These are phyloP conservation scores for Cepaea hortensis DNA, from an alignment of 2,888 invertebrate species.

Conservation along the genomic window DNA sequence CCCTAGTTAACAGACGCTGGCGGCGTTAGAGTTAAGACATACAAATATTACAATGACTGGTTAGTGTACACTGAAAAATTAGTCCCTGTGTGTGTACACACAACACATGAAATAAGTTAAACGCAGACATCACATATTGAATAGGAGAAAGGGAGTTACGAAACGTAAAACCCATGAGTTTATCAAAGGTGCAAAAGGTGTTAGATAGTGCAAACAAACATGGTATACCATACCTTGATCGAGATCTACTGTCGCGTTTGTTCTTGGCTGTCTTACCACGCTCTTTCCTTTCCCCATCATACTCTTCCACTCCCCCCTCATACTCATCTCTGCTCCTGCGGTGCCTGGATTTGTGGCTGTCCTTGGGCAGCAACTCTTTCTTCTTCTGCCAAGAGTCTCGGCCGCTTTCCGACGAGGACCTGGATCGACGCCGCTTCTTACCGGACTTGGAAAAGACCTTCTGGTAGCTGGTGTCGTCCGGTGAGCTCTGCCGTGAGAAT, in stretches of 20 bases:
- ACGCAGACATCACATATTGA: neutral
- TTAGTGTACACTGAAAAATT: too few relatives aligned
- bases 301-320: slow-evolving; percentile 45
- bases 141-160: neutral
- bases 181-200: neutral
- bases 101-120: neutral
- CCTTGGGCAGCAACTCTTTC: slow-evolving; percentile 48
- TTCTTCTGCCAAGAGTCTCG: slow-evolving; percentile 53
- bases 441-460: slow-evolving; percentile 51
- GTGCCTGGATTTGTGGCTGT: slow-evolving; percentile 45
- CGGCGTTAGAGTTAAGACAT: too few relatives aligned
- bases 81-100: too few relatives aligned
- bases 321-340: slow-evolving; percentile 45
- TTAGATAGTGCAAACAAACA: neutral
- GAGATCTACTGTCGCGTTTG: slow-evolving; percentile 73
- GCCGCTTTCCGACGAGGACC: slow-evolving; percentile 65
- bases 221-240: slow-evolving; percentile 70
- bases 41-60: too few relatives aligned
- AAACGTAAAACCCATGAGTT: neutral
- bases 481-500: slow-evolving; percentile 37
- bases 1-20: too few relatives aligned
- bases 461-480: slow-evolving; percentile 24
- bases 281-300: slow-evolving; percentile 59
- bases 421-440: slow-evolving; percentile 59
- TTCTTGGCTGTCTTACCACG: slow-evolving; percentile 75